These are phyloP conservation scores for Paedocypris micromegethes DNA, from an alignment of 2,797 vertebrate species.

Conservation along the genomic window DNA sequence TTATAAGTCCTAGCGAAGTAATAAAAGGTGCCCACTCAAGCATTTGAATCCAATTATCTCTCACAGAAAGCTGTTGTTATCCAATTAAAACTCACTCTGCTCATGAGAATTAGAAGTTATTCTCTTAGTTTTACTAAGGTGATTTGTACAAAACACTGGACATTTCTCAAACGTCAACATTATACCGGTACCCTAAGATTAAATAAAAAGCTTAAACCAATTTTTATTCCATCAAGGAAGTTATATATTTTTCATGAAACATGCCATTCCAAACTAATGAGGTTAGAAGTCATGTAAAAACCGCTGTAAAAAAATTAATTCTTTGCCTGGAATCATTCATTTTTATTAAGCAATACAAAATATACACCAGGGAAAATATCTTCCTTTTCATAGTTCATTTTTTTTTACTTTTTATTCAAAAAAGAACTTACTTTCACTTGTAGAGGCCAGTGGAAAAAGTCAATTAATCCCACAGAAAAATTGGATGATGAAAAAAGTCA, in stretches of 20 bases:
- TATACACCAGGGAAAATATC: constrained; percentile 82
- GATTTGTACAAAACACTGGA: constrained; percentile 34
- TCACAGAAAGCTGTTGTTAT: constrained; percentile 44
- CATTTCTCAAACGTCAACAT: constrained; percentile 4
- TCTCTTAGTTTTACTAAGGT: constrained; percentile 39
- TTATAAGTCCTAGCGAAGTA: constrained; percentile 50
- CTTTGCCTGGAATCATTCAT: constrained; percentile 67
- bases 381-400: constrained; percentile 51
- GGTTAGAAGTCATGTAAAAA: neutral
- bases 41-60: constrained; percentile 55
- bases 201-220: neutral
- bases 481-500: constrained; percentile 59
- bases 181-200: neutral
- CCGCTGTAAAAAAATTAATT: constrained; percentile 25
- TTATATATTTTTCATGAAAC: constrained; percentile 3
- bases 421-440: constrained; percentile 52
- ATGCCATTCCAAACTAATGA: constrained; percentile 11
- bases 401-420: constrained; percentile 41
- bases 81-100: constrained; percentile 54
- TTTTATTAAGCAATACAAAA: constrained; percentile 83
- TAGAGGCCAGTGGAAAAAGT: constrained; percentile 68
- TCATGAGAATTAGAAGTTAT: constrained; percentile 47
- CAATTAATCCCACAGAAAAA: constrained; percentile 77
- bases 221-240: neutral
- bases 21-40: constrained; percentile 52